phyloP scores from a whole-genome alignment of 2,797 vertebrate genomes.

The Knipowitschia caucasica region DNA sequence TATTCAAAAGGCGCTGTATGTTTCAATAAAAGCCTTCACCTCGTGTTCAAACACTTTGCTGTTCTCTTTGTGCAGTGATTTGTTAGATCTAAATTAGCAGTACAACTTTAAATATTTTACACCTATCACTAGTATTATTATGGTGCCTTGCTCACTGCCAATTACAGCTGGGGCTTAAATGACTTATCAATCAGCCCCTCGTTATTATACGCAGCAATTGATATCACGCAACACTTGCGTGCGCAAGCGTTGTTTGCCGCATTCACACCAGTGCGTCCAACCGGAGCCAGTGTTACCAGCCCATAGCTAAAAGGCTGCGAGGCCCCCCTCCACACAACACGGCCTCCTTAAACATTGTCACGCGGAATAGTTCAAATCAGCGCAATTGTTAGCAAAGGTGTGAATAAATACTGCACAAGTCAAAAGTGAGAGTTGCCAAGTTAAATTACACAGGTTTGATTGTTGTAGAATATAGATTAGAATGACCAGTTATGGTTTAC shows the following conservation, averaged over 20 bases:
- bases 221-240: slow-evolving; percentile 25
- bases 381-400: slow-evolving; percentile 71
- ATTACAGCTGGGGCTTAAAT: slow-evolving; percentile 23
- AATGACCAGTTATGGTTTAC: no score
- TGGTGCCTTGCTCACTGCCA: slow-evolving; percentile 16
- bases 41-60: neutral
- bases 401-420: slow-evolving; percentile 71
- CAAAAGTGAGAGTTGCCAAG: slow-evolving; percentile 50
- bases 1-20: neutral
- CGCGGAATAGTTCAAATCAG: slow-evolving; percentile 63
- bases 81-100: slow-evolving; percentile 34
- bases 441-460: slow-evolving; percentile 24
- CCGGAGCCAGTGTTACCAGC: slow-evolving; percentile 70
- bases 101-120: slow-evolving; percentile 20
- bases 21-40: slow-evolving; percentile 1
- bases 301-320: slow-evolving; percentile 67
- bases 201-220: slow-evolving; percentile 26
- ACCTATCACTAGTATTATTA: slow-evolving; percentile 33
- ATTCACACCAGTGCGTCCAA: slow-evolving; percentile 75
- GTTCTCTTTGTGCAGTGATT: slow-evolving; percentile 32
- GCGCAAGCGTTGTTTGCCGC: slow-evolving; percentile 47
- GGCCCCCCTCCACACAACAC: slow-evolving; percentile 65
- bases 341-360: slow-evolving; percentile 68
- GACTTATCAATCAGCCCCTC: slow-evolving; percentile 35
- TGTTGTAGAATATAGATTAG: slow-evolving; percentile 31